Base-by-base conservation (phyloP, 1,140 invertebrate genomes). In the Drosophila prosaltans region DNA sequence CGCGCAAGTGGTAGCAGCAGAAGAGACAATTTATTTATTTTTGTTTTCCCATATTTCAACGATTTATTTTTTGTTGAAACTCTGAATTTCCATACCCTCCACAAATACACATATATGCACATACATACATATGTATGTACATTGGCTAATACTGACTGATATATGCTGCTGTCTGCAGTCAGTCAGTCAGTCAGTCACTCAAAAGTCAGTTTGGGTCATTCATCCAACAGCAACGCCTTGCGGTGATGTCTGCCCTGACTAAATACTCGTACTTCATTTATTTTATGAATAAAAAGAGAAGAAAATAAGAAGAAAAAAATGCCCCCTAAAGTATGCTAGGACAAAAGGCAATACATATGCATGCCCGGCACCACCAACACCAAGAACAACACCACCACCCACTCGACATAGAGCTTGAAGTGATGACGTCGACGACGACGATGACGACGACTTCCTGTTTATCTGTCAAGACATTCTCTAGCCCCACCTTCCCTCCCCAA, bases 221-320 rank as follows among this genome's bases (percentile, higher is more conserved):
- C 28, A 36, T 58, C 36, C 45, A 58, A 36, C 26, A 30, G 9
- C 8, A 32, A 26, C 60, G 45, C 45, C 45, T 51, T 51, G 45
- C 30, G 30, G 57, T 59, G 28, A 39, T 54, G 78, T 78, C 74
- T 78, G 75, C 70, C 48, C 71, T 70, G 80, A 67, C 83, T 86
- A 86, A 86, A 86, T 86, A 82, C 74, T 76, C 55, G 73, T 77
- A 76, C 83, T 88, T 88, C 83, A 86, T 86, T 86, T 86, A 86
- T 86, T 88, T 80, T 82, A 86, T 86, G 83, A 86, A 86, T 88
- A 86, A 88, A 74, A 78, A 73, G 36, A 41, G 59, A 62, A 16
- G 59, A 61, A 85, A 77, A 57, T 54, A 73, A 61, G 71, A 72
- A 71, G 48, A 60, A 51, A 61, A 60, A 41, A 28, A 32, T 54